These are phyloP conservation scores for Spatula clypeata DNA, from an alignment of 2,797 vertebrate species.

Conservation along the genomic window DNA sequence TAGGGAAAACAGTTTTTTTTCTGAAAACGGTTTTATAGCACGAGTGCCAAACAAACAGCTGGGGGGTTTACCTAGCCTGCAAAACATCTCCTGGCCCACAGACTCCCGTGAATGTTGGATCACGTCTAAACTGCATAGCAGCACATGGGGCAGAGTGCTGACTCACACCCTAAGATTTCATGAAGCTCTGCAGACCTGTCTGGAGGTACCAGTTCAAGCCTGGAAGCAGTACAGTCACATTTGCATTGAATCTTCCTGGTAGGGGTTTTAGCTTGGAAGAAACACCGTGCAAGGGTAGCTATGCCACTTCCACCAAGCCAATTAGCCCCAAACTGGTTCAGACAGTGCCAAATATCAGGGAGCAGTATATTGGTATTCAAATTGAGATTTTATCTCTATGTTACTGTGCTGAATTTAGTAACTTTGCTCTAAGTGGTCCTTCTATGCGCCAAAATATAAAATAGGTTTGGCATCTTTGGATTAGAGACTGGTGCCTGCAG, in stretches of 20 bases:
- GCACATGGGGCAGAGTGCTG: slow-evolving; percentile 31
- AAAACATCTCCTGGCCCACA: not conserved
- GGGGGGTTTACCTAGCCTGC: not conserved
- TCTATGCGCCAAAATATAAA: slow-evolving; percentile 9
- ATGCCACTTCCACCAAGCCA: slow-evolving; percentile 33
- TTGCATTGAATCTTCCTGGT: slow-evolving; percentile 46
- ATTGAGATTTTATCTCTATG: slow-evolving; percentile 52
- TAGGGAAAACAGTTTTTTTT: not conserved
- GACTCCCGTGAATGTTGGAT: not conserved
- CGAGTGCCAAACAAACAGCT: not conserved
- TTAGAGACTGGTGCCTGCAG: not conserved
- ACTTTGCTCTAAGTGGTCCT: slow-evolving; percentile 20
- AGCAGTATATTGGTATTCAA: slow-evolving; percentile 31
- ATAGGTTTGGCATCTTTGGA: not conserved
- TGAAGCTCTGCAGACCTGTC: slow-evolving; percentile 28
- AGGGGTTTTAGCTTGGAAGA: slow-evolving; percentile 29
- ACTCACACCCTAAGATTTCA: slow-evolving; percentile 24
- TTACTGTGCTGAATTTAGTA: slow-evolving; percentile 52
- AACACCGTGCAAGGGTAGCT: not conserved
- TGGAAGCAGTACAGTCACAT: slow-evolving; percentile 48
- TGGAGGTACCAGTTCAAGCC: slow-evolving; percentile 45
- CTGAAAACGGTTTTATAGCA: not conserved
- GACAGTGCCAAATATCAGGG: slow-evolving; percentile 40
- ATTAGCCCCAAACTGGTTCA: slow-evolving; percentile 43
- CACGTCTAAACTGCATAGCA: not conserved